Evolutionary conservation across 2,888 invertebrate genomes (phyloP).

Genomic region (Folsomia candida): DNA sequence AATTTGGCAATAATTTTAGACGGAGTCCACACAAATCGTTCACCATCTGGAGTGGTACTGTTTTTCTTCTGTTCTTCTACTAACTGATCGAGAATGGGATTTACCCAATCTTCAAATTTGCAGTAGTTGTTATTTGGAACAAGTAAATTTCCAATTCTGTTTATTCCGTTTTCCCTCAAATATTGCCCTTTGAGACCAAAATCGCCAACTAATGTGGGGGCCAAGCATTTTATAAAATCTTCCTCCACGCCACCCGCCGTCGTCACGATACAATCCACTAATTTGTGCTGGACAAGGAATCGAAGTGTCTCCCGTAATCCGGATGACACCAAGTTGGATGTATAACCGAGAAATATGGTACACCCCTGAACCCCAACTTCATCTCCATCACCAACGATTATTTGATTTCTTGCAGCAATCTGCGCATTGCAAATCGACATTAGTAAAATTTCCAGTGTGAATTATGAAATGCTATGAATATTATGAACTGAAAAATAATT

Average conservation of each 20-base stretch:
- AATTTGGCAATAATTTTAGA: conserved; percentile 78
- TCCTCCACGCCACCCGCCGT: conserved; percentile 98
- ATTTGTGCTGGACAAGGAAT: conserved; percentile 79
- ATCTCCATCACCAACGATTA: conserved; percentile 31
- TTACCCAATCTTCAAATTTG: conserved; percentile 94
- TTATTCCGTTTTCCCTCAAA: conserved; percentile 81
- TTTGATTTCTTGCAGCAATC: conserved; percentile 54
- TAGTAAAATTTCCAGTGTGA: too few species aligned
- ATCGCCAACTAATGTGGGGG: conserved; percentile 89
- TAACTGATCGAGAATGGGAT: conserved; percentile 88
- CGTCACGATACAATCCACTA: conserved; percentile 94
- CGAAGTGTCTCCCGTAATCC: conserved; percentile 88
- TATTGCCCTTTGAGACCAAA: conserved; percentile 77
- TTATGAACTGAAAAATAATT: too few species aligned
- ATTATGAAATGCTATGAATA: too few species aligned
- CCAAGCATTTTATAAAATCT: conserved; percentile 97
- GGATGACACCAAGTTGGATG: conserved; percentile 94
- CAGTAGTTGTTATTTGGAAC: conserved; percentile 99
- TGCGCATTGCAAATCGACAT: too few species aligned
- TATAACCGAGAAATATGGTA: conserved; percentile 94
- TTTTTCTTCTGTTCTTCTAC: conserved; percentile 77
- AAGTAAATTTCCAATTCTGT: conserved; percentile 87
- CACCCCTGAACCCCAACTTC: conserved; percentile 58
- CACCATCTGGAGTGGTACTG: too few species aligned
- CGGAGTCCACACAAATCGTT: conserved; percentile 73